Base-by-base conservation (phyloP, 2,113 vertebrate genomes). In the Podarcis muralis region DNA sequence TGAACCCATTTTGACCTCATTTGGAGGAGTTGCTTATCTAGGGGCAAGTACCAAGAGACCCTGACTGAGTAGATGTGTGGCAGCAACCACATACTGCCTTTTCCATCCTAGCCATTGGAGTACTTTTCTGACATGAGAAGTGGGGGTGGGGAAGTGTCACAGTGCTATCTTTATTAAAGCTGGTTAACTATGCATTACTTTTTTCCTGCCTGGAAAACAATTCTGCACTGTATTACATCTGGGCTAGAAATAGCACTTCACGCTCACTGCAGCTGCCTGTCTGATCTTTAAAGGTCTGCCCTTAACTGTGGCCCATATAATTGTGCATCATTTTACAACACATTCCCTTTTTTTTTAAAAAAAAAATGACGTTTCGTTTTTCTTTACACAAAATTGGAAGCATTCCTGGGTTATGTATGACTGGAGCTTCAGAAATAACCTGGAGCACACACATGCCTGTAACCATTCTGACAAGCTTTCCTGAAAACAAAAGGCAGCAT, bases 351-450 rank as follows among this genome's bases (percentile, higher is more conserved):
- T 57, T 23, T 82, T 90, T 40, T 40, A 35, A 35, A 37, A 83
- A 85, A 86, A 71, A 62, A 74, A 88, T 88, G 35, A 32, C 48
- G 85, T 90, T 93, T 80, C 91, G 0, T 85, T 82, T 88, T 77
- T 20, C 40, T 87, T 83, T 68, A 37, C 16, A 72, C 0, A 88
- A 74, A 23, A 74, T 30, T 37, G 27, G 91, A 88, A 35, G 92
- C 90, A 86, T 85, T 35, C n/a, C 37, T 87, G 77, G 79, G 69
- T 81, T 93, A 25, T 88, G 85, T 62, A 12, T 93, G 87, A 43
- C 80, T 92, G 80, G 53, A 92, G 89, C 75, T 85, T 92, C 90
- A 81, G 78, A 93, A 87, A 92, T 91, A 94, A 74, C 81, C 57
- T 69, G 35, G 27, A 15, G 79, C 65, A 91, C 59, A 93, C 89